Evolutionary conservation across 2,113 vertebrate species (phyloP).

Genomic region (Halcyon senegalensis): DNA sequence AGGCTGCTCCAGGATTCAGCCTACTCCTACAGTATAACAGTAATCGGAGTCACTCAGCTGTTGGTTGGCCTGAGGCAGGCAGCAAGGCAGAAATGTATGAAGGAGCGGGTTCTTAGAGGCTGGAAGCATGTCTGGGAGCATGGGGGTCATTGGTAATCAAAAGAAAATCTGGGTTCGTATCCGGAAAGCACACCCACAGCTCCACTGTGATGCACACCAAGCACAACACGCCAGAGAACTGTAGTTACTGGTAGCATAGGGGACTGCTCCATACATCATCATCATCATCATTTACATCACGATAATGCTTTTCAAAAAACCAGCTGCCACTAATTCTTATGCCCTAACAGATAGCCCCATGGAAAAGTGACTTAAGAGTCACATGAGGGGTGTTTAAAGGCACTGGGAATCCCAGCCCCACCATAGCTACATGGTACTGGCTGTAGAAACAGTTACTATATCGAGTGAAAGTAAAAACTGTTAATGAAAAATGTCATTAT

Average conservation of each 20-base stretch:
- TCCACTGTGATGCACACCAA: not conserved
- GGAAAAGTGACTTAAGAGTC: not conserved
- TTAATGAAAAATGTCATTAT: not conserved
- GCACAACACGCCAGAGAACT: not conserved
- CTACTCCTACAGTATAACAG: not conserved
- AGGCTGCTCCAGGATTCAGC: not conserved
- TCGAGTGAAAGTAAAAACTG: not conserved
- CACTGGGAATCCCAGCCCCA: not conserved
- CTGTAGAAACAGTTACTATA: not conserved
- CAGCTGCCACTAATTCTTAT: not conserved
- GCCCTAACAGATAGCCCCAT: not conserved
- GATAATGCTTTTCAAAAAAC: not conserved
- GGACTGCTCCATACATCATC: not conserved
- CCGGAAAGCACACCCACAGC: not conserved
- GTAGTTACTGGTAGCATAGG: not conserved
- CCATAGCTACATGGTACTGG: accelerated
- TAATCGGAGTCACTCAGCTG: not conserved
- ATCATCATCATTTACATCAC: not conserved
- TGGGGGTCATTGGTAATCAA: not conserved
- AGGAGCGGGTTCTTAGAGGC: not conserved
- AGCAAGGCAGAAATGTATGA: not conserved
- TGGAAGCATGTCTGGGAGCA: not conserved
- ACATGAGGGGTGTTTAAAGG: not conserved
- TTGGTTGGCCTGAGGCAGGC: not conserved
- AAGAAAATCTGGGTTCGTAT: not conserved